These are phyloP conservation scores for Pipistrellus kuhlii DNA, from an alignment of 2,797 vertebrate species.

Conservation along the genomic window DNA sequence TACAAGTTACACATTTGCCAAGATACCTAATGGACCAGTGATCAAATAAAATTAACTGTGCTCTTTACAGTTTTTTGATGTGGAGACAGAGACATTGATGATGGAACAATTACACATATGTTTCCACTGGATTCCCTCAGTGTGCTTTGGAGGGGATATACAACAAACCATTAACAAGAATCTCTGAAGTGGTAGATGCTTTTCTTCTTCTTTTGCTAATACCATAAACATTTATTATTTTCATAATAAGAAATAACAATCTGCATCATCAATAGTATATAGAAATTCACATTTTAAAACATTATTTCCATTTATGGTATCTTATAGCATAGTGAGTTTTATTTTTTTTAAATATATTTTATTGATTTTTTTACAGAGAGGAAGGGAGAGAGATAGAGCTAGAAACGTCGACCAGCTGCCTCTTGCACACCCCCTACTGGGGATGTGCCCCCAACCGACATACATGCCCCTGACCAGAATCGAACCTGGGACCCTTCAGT, in stretches of 20 bases:
- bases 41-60: slow-evolving; percentile 60
- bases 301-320: not conserved
- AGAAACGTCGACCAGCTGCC: too few relatives aligned
- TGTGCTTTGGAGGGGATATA: not conserved
- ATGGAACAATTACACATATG: not conserved
- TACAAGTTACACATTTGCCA: slow-evolving; percentile 70
- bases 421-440: too few relatives aligned
- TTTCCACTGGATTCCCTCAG: not conserved
- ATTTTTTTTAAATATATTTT: too few relatives aligned
- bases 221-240: not conserved
- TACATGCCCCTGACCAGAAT: too few relatives aligned
- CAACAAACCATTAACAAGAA: not conserved
- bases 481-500: too few relatives aligned
- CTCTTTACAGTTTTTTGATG: slow-evolving; percentile 65
- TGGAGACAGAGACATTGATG: not conserved
- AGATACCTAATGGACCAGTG: slow-evolving; percentile 60
- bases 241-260: slow-evolving; percentile 10
- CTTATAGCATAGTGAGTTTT: too few relatives aligned
- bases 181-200: not conserved
- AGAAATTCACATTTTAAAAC: slow-evolving; percentile 47
- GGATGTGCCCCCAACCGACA: too few relatives aligned
- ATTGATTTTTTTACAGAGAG: too few relatives aligned
- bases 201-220: not conserved
- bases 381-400: too few relatives aligned
- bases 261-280: not conserved